phyloP scores from a whole-genome alignment of 2,113 vertebrate genomes.

The Chlorodrepanis virens region DNA sequence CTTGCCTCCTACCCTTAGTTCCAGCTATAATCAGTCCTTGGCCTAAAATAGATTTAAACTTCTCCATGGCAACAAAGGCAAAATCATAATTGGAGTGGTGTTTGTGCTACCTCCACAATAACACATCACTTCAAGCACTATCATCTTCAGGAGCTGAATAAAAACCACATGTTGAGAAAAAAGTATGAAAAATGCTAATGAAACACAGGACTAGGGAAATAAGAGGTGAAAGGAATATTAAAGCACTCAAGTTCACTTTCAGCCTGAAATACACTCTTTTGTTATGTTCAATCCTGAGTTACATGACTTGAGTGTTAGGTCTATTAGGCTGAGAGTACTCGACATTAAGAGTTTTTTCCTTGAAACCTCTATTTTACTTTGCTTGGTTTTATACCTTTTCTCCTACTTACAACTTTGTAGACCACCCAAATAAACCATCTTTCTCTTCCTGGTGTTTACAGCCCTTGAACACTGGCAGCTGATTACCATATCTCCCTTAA shows the following conservation, averaged over 20 bases:
- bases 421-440: conserved; percentile 51
- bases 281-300: background rate
- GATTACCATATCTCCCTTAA: conserved; percentile 56
- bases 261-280: background rate
- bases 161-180: conserved; percentile 37
- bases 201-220: conserved; percentile 8
- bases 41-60: conserved; percentile 36
- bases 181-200: conserved; percentile 41
- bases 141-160: conserved; percentile 19
- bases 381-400: conserved; percentile 17
- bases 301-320: background rate
- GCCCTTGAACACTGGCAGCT: conserved; percentile 49
- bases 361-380: background rate
- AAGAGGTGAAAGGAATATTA: conserved; percentile 24
- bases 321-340: background rate
- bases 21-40: background rate
- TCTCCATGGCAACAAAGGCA: conserved; percentile 56
- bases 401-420: background rate
- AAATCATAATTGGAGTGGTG: conserved; percentile 27
- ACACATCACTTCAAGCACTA: conserved; percentile 21
- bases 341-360: background rate
- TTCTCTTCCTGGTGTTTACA: conserved; percentile 55
- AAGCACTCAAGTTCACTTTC: conserved; percentile 3
- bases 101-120: conserved; percentile 32
- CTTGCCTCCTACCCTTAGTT: background rate